Base-by-base conservation (phyloP, 2,888 invertebrate species). In the Lepas anatifera region DNA sequence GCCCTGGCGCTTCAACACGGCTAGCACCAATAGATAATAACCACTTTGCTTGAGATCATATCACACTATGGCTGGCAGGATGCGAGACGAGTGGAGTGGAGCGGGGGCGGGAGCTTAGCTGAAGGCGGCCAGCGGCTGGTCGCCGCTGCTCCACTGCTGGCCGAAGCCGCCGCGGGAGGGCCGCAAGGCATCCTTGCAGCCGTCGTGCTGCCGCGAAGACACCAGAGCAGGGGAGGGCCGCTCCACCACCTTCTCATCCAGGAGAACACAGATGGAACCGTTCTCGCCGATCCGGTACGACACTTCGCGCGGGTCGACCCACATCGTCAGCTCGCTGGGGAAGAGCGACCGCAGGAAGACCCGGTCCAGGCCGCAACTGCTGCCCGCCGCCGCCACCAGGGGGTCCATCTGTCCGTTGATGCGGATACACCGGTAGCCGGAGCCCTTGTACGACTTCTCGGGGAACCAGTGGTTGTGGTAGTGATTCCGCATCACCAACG, bases 241-340 rank as follows among this genome's bases (percentile, higher is more conserved):
- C 58, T 58, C 58, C 66, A 39, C 66, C 37, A 10, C 68, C 39
- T 68, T 72, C 43, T 73, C 76, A 74, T 83, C 83, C 77, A 82
- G 85, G 13, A 86, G 77, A 0, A 85, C 83, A 73, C 85, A 85
- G 73, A 86, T 85, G 74, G 85, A 85, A 35, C 86, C 86, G 76
- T 85, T 85, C 76, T 86, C 86, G 35, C 86, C 86, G 75, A 86
- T 85, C 75, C 87, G 80, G 78, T 86, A 87, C 18, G 85, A 84
- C 13, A 89, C 89, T 80, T 89, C 88, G 75, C 83, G 82, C 3
- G 89, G 89, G 77, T 89, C 89, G 73, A 89, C 87, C 89, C 89
- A 89, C 80, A 89, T 84, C 41, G 89, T 89, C 25, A 89, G 82
- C 80, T 89, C 89, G 75, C 83, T 83, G 37, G 89, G 89, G 73